phyloP scores from a whole-genome alignment of 2,888 invertebrate genomes.

The Dicyrtoma fusca region DNA sequence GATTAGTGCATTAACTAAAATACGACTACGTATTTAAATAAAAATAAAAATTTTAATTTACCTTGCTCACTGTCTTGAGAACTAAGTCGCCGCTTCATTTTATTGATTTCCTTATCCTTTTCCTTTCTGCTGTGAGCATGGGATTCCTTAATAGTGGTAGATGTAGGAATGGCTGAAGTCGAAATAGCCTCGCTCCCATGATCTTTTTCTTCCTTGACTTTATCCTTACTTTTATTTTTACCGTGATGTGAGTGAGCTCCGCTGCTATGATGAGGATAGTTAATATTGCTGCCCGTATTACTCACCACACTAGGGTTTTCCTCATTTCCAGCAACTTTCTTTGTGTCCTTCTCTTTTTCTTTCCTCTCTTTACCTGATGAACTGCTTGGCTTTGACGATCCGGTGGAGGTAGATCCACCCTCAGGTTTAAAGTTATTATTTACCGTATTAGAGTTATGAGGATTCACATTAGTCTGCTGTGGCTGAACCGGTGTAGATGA shows the following conservation, averaged over 20 bases:
- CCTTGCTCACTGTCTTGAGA: slow-evolving; percentile 47
- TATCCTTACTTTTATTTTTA: slow-evolving; percentile 45
- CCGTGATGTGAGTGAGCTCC: slow-evolving; percentile 53
- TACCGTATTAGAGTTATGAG: slow-evolving; percentile 43
- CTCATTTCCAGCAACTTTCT: slow-evolving; percentile 60
- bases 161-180: slow-evolving; percentile 26
- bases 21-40: neutral
- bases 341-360: slow-evolving; percentile 60
- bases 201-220: slow-evolving; percentile 50
- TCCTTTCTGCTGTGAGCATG: slow-evolving; percentile 45
- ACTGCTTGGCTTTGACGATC: slow-evolving; percentile 57
- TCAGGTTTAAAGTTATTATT: slow-evolving; percentile 35
- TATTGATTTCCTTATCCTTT: slow-evolving; percentile 48
- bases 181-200: slow-evolving; percentile 37
- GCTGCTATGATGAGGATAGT: slow-evolving; percentile 56
- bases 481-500: slow-evolving; percentile 40
- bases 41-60: slow-evolving; percentile 9
- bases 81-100: slow-evolving; percentile 51
- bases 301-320: slow-evolving; percentile 58
- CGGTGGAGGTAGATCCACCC: slow-evolving; percentile 30
- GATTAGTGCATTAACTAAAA: neutral
- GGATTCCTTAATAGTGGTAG: slow-evolving; percentile 46
- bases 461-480: slow-evolving; percentile 27
- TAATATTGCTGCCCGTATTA: slow-evolving; percentile 57
- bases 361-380: slow-evolving; percentile 58